Evolutionary conservation across 1,140 invertebrate genomes (phyloP), one percentile per base, ranked within the genome.

Genomic region (Plectrocnemia conspersa): DNA sequence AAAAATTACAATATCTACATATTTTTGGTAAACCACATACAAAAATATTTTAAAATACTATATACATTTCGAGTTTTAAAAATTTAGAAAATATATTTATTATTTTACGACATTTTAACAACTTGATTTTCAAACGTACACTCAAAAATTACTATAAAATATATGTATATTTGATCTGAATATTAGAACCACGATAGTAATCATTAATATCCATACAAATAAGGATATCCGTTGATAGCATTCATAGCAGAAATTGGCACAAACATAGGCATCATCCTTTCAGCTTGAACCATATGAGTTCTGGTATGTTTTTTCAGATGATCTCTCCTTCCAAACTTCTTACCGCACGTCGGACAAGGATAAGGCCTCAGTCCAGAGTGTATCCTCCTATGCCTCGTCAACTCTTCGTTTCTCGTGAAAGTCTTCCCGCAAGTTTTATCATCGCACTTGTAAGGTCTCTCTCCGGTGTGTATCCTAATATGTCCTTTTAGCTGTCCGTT

Each of bases 401-500:
- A 70, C 66, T 97, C 92, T 71, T 96, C 92, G 69, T 96, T 97
- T 55, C 92, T 79, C 0, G 92, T 93, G 65, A 97, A 97, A 0
- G 85, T 85, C 68, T 94, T 94, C 0, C 85, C 87, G 64, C 93
- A 96, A 36, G 82, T 82, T 35, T 84, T 80, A 22, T 83, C 80
- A 36, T 92, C 87, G 67, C 92, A 96, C 60, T 85, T 84, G 68
- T 86, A 94, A 0, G 91, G 91, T 38, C 89, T 73, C 68, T 93
- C 90, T 81, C 91, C 91, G 29, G 91, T 94, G 67, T 96, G 92
- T 36, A 94, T 94, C 16, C 92, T 76, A 11, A 93, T 81, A 65
- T 96, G 92, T 50, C 91, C 91, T 68, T 89, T 91, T 0, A 96
- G 75, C 64, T 96, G 92, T 0, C 92, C 91, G 67, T 93, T 93